These are phyloP conservation scores for Ganaspis sp. DNA, from an alignment of 1,140 invertebrate species.

Conservation along the genomic window DNA sequence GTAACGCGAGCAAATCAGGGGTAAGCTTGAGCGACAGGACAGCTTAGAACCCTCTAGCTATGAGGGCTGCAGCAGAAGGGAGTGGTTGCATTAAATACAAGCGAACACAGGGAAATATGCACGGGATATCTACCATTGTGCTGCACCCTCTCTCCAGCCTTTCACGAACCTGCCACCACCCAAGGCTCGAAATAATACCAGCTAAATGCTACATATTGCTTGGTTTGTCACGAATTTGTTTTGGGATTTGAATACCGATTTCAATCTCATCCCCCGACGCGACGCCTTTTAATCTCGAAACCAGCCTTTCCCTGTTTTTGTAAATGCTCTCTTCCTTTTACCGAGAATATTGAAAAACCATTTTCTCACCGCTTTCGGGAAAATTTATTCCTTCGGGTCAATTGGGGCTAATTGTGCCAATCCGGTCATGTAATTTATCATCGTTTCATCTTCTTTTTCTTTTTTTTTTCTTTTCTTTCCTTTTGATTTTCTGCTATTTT, in stretches of 20 bases:
- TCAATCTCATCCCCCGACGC: slow-evolving; percentile 25
- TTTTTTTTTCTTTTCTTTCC: too few species aligned
- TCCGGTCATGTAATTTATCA: too few species aligned
- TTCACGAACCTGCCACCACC: slow-evolving; percentile 43
- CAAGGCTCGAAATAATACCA: slow-evolving; percentile 62
- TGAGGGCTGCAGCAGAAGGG: slow-evolving; percentile 14
- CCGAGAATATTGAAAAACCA: background rate
- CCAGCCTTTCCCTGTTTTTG: background rate
- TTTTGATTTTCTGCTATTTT: too few species aligned
- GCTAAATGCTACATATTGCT: slow-evolving; percentile 71
- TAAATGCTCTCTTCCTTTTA: background rate
- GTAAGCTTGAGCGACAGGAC: slow-evolving; percentile 60
- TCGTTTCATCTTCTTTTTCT: too few species aligned
- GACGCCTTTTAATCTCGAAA: background rate
- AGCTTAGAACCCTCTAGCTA: slow-evolving; percentile 60
- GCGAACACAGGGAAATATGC: slow-evolving; percentile 39
- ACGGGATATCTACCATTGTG: slow-evolving; percentile 50
- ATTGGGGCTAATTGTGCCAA: background rate
- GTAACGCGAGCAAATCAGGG: slow-evolving; percentile 65
- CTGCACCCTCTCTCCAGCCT: slow-evolving; percentile 34
- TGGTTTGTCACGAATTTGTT: slow-evolving; percentile 67
- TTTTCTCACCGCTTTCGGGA: background rate
- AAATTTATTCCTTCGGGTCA: background rate
- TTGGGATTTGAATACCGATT: slow-evolving; percentile 63
- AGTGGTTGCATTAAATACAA: slow-evolving; percentile 59